Evolutionary conservation across 92 coral and sea anemone species (phyloP).

Genomic region (Chrysogorgia sp.): DNA sequence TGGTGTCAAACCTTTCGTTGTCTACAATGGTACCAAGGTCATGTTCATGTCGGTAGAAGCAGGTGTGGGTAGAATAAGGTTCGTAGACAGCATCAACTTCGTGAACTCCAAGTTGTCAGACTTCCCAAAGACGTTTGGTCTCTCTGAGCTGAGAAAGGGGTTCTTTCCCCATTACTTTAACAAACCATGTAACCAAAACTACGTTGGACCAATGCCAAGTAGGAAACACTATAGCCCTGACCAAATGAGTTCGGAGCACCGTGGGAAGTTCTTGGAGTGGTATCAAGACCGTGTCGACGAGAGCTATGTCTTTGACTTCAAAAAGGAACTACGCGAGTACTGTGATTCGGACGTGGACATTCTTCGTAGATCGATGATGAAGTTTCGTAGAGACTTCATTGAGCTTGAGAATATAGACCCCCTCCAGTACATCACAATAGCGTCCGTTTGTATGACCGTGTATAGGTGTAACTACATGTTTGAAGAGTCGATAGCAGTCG

Average conservation of each 20-base stretch:
- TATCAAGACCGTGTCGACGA: slow-evolving; percentile 1
- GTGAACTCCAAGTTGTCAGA: neutral
- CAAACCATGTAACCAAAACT: slow-evolving; percentile 5
- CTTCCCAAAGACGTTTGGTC: slow-evolving; percentile 24
- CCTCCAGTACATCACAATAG: slow-evolving; percentile 32
- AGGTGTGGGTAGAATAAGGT: neutral
- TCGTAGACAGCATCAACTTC: slow-evolving; percentile 21
- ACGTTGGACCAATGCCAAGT: slow-evolving; percentile 17
- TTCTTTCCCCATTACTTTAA: slow-evolving; percentile 15
- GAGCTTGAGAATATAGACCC: neutral
- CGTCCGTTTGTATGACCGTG: slow-evolving; percentile 40
- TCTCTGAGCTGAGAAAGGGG: neutral
- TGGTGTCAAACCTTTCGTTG: neutral
- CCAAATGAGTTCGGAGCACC: neutral
- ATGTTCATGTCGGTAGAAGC: slow-evolving; percentile 1
- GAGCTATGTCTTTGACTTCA: slow-evolving; percentile 8
- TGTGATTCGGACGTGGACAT: slow-evolving; percentile 10
- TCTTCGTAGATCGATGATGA: neutral
- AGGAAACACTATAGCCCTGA: neutral
- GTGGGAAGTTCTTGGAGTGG: slow-evolving; percentile 16
- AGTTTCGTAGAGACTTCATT: neutral
- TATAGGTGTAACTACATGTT: slow-evolving; percentile 41
- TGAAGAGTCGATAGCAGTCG: slow-evolving; percentile 33
- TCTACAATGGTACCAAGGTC: slow-evolving; percentile 17
- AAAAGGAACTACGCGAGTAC: neutral